Base-by-base conservation (phyloP, 2,113 vertebrate genomes). In the Sebastes schlegelii region DNA sequence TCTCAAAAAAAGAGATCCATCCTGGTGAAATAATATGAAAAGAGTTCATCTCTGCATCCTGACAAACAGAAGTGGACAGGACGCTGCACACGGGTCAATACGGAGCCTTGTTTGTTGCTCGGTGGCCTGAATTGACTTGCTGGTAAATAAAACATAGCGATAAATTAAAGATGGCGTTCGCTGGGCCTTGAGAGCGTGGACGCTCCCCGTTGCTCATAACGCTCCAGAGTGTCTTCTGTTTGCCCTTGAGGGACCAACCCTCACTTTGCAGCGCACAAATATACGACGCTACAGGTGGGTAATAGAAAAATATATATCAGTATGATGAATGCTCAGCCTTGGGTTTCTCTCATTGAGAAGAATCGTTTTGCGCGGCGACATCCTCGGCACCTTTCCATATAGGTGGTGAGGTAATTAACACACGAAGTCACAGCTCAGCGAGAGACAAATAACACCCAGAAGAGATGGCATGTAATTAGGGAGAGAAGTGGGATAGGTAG, bases 101-200 rank as follows among this genome's bases (percentile, higher is more conserved):
- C 26, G 1, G 8, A 64, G 52, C 23, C 71, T 21, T 3, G 67
- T 76, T 70, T 77, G 51, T 46, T 77, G 65, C 65, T 67, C 8
- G 3, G 68, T 85, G 89, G 71, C 76, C 84, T 83, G 76, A 68
- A 82, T 45, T 63, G 70, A 88, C 64, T 48, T 6, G 19, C 80
- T 87, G 77, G 66, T 92, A 71, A 93, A 92, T 92, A 90, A 94
- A 91, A 91, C 79, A 93, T 89, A 2, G 64, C 6, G 78, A 82
- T 91, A 86, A 90, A 94, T 93, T 91, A 93, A 90, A 91, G 84
- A 91, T 91, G 43, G 34, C 34, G 51, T 57, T 77, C 8, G 58
- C 71, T 12, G 63, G 73, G 58, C 83, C 74, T 83, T 79, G 67
- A 78, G 71, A 77, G 63, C 1, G 23, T 1, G 10, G 52, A 49